Conservation (phyloP, 2,888 invertebrate genomes). For the Pristionchus arcanus region DNA sequence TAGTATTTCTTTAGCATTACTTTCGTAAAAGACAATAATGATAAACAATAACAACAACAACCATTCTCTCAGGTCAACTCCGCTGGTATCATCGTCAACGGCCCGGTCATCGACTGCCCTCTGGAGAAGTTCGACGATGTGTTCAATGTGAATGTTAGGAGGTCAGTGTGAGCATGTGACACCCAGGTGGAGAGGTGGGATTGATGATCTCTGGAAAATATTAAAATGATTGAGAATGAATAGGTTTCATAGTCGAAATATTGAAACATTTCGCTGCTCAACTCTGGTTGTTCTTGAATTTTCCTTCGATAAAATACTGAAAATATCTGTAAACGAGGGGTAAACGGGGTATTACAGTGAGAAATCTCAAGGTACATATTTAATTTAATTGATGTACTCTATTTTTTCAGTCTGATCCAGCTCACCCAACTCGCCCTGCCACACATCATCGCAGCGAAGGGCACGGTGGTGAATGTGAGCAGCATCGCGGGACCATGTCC, state of each 20-base stretch:
- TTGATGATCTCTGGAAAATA: no score
- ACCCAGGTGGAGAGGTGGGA: no score
- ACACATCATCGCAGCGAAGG: slow-evolving; percentile 80
- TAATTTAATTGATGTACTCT: neutral
- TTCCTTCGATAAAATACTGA: no score
- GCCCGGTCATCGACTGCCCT: slow-evolving; percentile 68
- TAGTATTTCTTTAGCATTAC: no score
- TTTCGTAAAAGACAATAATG: neutral
- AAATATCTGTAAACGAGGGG: no score
- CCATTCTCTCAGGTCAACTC: slow-evolving; percentile 69
- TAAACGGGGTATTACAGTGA: no score
- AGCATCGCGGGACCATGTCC: slow-evolving; percentile 93
- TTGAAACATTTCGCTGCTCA: neutral
- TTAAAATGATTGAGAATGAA: neutral
- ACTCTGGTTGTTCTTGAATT: neutral
- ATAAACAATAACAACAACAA: neutral
- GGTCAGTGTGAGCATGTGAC: slow-evolving; percentile 56
- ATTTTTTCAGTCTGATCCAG: slow-evolving; percentile 72
- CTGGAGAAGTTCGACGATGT: slow-evolving; percentile 89
- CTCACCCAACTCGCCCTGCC: slow-evolving; percentile 75
- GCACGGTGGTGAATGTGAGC: slow-evolving; percentile 95
- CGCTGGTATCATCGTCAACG: slow-evolving; percentile 75
- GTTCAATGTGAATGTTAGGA: slow-evolving; percentile 88
- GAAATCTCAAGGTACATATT: neutral
- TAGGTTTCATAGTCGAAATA: neutral